Evolutionary conservation across 2,797 vertebrate species (phyloP).

Genomic region (Malacoctenus gilli): DNA sequence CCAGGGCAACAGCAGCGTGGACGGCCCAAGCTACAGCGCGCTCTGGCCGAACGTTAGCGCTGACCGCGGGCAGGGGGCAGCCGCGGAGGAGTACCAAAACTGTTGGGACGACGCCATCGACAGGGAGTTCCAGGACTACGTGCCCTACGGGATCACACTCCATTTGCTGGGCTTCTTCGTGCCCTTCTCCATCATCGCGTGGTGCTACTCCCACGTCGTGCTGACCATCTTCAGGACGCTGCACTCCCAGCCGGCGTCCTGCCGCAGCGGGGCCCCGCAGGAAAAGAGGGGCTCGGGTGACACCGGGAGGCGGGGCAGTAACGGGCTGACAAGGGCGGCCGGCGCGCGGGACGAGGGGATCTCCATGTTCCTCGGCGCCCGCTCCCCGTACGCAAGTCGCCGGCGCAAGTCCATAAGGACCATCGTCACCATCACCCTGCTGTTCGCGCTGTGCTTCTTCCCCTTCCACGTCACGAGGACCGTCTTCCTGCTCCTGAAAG

Average conservation of each 20-base stretch:
- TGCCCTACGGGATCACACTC: conserved; percentile 86
- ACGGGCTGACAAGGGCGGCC: conserved; percentile 24
- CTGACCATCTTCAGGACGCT: conserved; percentile 84
- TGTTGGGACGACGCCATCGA: conserved; percentile 89
- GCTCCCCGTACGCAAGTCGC: conserved; percentile 80
- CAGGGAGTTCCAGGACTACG: conserved; percentile 82
- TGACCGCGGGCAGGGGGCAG: no score
- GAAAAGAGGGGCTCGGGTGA: no score
- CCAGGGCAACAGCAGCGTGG: conserved; percentile 9
- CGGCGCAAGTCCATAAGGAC: conserved; percentile 86
- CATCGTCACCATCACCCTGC: conserved; percentile 86
- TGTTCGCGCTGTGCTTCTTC: conserved; percentile 86
- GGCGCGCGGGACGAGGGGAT: conserved; percentile 61
- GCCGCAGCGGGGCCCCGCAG: conserved; percentile 5
- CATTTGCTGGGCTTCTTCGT: conserved; percentile 86
- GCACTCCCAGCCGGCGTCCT: conserved; percentile 67
- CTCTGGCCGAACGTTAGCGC: no score
- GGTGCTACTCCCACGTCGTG: conserved; percentile 87
- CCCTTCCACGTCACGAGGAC: conserved; percentile 86
- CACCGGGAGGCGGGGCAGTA: conserved; percentile 6
- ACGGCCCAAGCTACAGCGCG: no score
- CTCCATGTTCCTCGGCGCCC: conserved; percentile 71
- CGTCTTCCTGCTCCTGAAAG: conserved; percentile 82
- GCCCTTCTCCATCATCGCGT: conserved; percentile 86
- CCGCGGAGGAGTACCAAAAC: conserved; percentile 74